Conservation (phyloP, 2,113 vertebrate species). For the Erpornis zantholeuca region DNA sequence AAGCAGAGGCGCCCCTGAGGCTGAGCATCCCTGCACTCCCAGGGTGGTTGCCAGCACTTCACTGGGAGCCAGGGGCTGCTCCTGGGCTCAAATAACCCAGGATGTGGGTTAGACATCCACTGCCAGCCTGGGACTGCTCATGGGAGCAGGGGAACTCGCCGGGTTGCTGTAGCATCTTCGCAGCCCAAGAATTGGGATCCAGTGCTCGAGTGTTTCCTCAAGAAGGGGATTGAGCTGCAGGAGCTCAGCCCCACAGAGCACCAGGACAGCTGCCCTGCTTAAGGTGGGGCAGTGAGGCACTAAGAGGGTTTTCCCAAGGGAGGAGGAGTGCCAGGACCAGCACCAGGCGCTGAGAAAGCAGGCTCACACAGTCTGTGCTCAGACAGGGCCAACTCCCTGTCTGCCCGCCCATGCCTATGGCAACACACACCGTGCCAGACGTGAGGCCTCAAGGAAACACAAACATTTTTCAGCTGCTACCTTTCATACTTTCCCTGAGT, state of each 20-base stretch:
- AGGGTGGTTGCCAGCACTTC: not conserved
- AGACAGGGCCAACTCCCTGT: not conserved
- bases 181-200: fast-evolving
- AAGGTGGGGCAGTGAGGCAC: fast-evolving
- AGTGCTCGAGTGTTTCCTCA: fast-evolving
- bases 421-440: not conserved
- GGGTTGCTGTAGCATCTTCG: fast-evolving
- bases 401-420: not conserved
- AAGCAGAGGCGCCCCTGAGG: not conserved
- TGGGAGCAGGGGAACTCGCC: not conserved
- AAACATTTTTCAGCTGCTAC: not conserved
- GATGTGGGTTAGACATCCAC: not conserved
- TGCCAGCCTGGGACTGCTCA: not conserved
- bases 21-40: not conserved
- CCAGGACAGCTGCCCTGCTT: not conserved
- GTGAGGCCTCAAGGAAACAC: constrained; percentile 22
- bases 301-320: not conserved
- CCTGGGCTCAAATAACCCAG: not conserved
- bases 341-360: fast-evolving
- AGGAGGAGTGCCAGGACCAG: not conserved
- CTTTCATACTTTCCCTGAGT: constrained; percentile 7
- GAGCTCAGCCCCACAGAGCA: not conserved
- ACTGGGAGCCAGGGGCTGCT: not conserved
- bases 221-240: not conserved
- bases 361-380: not conserved